These are phyloP conservation scores for Sitophilus oryzae DNA, from an alignment of 1,140 invertebrate species.

Conservation along the genomic window DNA sequence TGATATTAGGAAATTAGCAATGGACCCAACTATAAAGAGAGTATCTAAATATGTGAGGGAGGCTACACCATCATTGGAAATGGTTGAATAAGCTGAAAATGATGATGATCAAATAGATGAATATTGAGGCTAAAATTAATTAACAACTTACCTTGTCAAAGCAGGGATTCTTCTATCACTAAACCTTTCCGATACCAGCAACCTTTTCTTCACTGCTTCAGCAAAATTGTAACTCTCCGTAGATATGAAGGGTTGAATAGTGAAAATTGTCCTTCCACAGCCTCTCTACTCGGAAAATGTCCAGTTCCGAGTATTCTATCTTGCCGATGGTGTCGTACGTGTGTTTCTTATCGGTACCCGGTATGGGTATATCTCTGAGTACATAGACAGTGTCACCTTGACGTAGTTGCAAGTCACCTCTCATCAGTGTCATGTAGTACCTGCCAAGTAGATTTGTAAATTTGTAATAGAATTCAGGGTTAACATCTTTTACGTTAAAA, in stretches of 20 bases:
- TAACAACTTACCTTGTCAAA: slow-evolving; percentile 55
- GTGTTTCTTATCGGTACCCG: slow-evolving; percentile 59
- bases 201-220: slow-evolving; percentile 63
- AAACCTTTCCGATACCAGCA: slow-evolving; percentile 65
- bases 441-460: too few species aligned
- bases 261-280: slow-evolving; percentile 87
- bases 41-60: too few species aligned
- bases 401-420: slow-evolving; percentile 77
- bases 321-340: slow-evolving; percentile 81
- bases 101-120: too few species aligned
- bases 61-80: too few species aligned
- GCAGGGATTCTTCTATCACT: slow-evolving; percentile 69
- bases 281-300: slow-evolving; percentile 90
- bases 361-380: slow-evolving; percentile 71
- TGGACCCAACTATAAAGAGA: too few species aligned
- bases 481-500: too few species aligned
- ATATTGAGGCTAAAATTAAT: too few species aligned
- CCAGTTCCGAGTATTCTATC: slow-evolving; percentile 78
- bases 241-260: slow-evolving; percentile 80
- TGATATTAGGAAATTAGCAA: too few species aligned
- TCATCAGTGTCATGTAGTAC: slow-evolving; percentile 84
- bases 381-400: slow-evolving; percentile 92
- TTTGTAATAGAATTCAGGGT: too few species aligned
- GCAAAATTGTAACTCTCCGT: slow-evolving; percentile 76
- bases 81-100: too few species aligned